Evolutionary conservation across 2,888 invertebrate species (phyloP), one percentile per base, ranked within the genome.

Genomic region (Branchipolynoe longqiensis): DNA sequence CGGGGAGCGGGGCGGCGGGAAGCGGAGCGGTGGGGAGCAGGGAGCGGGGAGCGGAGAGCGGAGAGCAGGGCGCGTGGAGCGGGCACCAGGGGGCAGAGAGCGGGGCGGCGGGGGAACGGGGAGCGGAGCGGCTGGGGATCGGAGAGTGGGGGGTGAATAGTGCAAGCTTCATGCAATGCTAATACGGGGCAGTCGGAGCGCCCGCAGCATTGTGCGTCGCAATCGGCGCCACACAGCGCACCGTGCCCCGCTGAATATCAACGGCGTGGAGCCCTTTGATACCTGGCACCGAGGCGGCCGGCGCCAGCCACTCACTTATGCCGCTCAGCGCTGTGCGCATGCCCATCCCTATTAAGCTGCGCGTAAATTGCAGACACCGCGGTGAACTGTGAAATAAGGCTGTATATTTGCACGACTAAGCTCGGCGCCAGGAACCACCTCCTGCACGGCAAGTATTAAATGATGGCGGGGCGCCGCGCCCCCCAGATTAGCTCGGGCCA

Each of bases 171-270:
- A 69, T 69, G 69, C 38, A 33, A 69, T 69, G 69, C 69, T 33
- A 69, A 69, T 69, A 33, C 69, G 18, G 2, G 38, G 22, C 8
- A 12, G 22, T 62, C 62, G 8, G 31, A 25, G 31, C 3, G 69
- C 69, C 69, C 36, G 6, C 69, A 69, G 69, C 69, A 69, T 69
- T 69, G 69, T 69, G 69, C 69, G 38, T 38, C 22, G 36, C 69
- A 69, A 33, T 69, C 69, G 33, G 69, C 36, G 3, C 69, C 36
- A 69, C 69, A 69, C 69, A 18, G 18, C 69, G 38, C 38, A 69
- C 69, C 69, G n/a, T 69, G 38, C 69, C 33, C 69, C 18, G 38
- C 33, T 38, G 69, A 69, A 69, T 69, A 69, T 69, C 69, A 69
- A 69, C 69, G 33, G 36, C 28, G 33, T 38, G 36, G 28, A 1